These are phyloP conservation scores for Frankliniella intonsa DNA, from an alignment of 2,888 invertebrate species.

Conservation along the genomic window DNA sequence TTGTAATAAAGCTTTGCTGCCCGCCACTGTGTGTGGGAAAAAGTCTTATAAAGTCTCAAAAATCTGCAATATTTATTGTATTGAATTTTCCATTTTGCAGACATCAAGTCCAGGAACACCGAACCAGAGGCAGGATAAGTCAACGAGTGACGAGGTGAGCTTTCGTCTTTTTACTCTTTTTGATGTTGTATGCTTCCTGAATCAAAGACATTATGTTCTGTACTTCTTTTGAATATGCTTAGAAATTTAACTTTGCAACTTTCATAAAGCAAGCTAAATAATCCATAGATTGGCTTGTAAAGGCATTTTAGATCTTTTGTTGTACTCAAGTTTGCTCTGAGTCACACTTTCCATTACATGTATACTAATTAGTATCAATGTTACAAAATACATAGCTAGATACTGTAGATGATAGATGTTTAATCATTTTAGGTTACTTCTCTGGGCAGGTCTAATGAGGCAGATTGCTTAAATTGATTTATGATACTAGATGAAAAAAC, in stretches of 20 bases:
- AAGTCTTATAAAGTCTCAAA: too few species aligned
- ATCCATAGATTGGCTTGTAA: not conserved
- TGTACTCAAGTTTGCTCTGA: not conserved
- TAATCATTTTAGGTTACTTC: too few species aligned
- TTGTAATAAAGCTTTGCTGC: too few species aligned
- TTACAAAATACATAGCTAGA: not conserved
- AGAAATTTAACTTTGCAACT: not conserved
- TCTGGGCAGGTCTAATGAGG: too few species aligned
- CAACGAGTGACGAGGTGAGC: constrained; percentile 89
- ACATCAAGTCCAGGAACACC: constrained; percentile 72
- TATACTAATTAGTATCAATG: not conserved
- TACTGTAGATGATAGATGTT: not conserved
- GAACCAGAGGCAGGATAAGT: constrained; percentile 82
- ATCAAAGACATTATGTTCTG: not conserved
- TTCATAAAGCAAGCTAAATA: not conserved
- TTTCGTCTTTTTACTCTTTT: not conserved
- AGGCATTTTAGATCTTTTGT: not conserved
- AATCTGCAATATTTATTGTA: too few species aligned
- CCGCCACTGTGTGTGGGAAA: too few species aligned
- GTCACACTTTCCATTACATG: not conserved
- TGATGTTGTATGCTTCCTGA: not conserved
- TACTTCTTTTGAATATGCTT: not conserved
- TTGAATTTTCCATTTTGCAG: constrained; percentile 36
- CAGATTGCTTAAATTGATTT: too few species aligned
- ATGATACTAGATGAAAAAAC: too few species aligned